Evolutionary conservation across 2,113 vertebrate genomes (phyloP).

Genomic region (Orcinus orca): DNA sequence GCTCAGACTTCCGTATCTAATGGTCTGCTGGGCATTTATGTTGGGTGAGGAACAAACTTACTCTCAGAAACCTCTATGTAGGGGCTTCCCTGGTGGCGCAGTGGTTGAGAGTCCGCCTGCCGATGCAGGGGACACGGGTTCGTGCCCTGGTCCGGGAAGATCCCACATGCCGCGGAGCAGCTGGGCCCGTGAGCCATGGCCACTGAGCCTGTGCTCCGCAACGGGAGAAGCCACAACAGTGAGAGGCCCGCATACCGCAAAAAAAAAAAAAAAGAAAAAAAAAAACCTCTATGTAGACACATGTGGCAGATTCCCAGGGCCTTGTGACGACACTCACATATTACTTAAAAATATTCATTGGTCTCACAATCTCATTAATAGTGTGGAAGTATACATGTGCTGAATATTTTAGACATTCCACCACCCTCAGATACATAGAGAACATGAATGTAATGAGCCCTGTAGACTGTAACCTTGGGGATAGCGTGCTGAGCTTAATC

Average conservation of each 20-base stretch:
- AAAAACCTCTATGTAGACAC: not conserved
- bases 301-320: not conserved
- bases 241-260: no score
- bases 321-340: not conserved
- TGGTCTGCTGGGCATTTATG: not conserved
- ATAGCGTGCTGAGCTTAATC: not conserved
- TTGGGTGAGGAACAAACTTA: not conserved
- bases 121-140: no score
- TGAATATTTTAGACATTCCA: not conserved
- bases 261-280: no score
- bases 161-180: no score
- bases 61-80: not conserved
- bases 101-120: no score
- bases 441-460: not conserved
- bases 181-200: no score
- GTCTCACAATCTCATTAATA: not conserved
- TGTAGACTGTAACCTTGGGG: not conserved
- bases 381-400: not conserved
- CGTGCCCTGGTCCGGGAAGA: no score
- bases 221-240: no score
- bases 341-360: not conserved
- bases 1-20: not conserved
- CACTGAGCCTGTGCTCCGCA: no score
- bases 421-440: not conserved
- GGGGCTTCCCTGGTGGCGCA: no score